Conservation (phyloP, 2,797 vertebrate genomes). For the Tapera naevia region DNA sequence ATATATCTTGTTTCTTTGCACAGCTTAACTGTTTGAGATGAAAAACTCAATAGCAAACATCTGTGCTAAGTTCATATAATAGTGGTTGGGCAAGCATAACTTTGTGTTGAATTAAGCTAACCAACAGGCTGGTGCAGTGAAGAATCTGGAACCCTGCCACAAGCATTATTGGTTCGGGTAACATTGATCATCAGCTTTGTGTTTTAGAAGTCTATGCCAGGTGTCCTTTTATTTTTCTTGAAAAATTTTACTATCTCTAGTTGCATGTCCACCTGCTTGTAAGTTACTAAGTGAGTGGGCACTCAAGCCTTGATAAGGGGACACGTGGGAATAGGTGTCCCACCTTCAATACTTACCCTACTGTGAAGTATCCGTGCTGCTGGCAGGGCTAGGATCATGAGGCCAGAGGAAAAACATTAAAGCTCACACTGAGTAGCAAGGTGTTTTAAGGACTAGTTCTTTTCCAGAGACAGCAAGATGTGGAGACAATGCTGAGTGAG, state of each 20-base stretch:
- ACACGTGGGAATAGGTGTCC: neutral
- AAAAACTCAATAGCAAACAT: neutral
- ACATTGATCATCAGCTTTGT: fast-evolving
- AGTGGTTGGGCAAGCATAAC: neutral
- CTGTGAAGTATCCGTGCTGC: neutral
- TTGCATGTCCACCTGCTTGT: neutral
- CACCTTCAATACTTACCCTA: neutral
- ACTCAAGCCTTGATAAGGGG: neutral
- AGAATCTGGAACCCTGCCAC: neutral
- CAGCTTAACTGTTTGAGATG: neutral
- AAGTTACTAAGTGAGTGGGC: neutral
- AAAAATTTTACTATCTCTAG: neutral
- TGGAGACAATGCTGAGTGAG: neutral
- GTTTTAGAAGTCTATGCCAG: neutral
- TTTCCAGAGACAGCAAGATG: neutral
- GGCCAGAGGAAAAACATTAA: neutral
- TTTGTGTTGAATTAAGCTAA: neutral
- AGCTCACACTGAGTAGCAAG: neutral
- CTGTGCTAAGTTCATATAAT: neutral
- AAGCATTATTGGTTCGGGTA: neutral
- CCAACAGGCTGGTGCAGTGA: neutral
- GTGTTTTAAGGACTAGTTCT: neutral
- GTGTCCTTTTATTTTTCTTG: neutral
- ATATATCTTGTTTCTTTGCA: neutral
- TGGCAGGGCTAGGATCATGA: neutral